Percentiles rank a stretch among this genome's conserved stretches.
These are phyloP conservation scores for Plagodis dolabraria DNA, from an alignment of 2,888 invertebrate species.

Conservation along the genomic window DNA sequence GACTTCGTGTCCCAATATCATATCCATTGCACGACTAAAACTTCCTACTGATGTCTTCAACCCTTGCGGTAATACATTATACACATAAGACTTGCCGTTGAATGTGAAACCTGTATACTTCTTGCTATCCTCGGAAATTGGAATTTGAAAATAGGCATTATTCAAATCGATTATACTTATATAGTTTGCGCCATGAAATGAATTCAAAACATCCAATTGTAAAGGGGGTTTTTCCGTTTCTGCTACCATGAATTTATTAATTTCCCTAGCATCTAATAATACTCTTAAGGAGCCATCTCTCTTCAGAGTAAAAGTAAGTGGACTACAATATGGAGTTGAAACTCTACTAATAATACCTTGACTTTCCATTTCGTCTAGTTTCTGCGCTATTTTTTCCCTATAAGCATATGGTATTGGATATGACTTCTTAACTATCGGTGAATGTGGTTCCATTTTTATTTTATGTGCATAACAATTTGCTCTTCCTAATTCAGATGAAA, in stretches of 20 bases:
- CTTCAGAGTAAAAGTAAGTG: too few relatives aligned
- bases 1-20: constrained; percentile 37
- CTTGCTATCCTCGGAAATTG: constrained; percentile 5
- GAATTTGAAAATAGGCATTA: constrained; percentile 25
- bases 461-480: constrained; percentile 37
- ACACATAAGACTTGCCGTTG: too few relatives aligned
- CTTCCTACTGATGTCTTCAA: constrained; percentile 37
- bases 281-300: too few relatives aligned
- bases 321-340: constrained; percentile 34
- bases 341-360: constrained; percentile 29
- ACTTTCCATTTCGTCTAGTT: constrained; percentile 31
- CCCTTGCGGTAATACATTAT: too few relatives aligned
- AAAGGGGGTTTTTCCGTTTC: too few relatives aligned
- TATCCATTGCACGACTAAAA: constrained; percentile 43
- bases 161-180: too few relatives aligned
- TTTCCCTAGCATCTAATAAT: constrained; percentile 23
- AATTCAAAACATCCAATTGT: too few relatives aligned
- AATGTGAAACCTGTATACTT: too few relatives aligned
- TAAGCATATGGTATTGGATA: constrained; percentile 40
- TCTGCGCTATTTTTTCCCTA: constrained; percentile 29
- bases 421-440: constrained; percentile 28
- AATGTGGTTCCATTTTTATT: constrained; percentile 26
- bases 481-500: constrained; percentile 22
- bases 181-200: too few relatives aligned
- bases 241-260: constrained; percentile 24